Conservation (phyloP, 2,113 vertebrate species). For the Ifrita kowaldi region DNA sequence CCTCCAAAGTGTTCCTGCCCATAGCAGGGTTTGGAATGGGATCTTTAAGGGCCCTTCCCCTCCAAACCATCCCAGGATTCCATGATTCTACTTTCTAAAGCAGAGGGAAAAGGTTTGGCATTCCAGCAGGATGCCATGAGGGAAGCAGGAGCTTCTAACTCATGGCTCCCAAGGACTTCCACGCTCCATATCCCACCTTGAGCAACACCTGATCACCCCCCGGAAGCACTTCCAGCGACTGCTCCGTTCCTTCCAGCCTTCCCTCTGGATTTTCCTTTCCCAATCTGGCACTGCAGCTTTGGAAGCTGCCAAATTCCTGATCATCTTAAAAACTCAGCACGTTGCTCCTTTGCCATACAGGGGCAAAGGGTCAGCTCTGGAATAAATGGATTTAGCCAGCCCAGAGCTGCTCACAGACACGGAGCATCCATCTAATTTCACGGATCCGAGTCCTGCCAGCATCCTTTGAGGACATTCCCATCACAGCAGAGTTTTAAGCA, state of each 20-base stretch:
- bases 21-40: accelerated
- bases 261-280: background rate
- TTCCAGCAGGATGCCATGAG: background rate
- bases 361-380: background rate
- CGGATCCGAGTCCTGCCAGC: background rate
- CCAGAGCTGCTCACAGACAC: background rate
- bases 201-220: background rate
- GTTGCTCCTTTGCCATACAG: background rate
- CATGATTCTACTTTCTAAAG: background rate
- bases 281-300: background rate
- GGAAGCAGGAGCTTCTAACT: background rate
- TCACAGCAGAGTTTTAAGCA: background rate
- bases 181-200: background rate
- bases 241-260: background rate
- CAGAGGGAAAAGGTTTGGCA: too few species aligned
- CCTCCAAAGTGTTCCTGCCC: background rate
- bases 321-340: background rate
- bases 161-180: background rate
- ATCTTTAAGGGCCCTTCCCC: background rate
- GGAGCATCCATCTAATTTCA: background rate
- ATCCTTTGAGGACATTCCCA: background rate
- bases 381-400: background rate
- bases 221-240: background rate
- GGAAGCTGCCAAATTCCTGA: background rate
- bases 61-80: background rate